Percentiles rank a stretch among this genome's conserved stretches.
Conservation (phyloP, 2,113 vertebrate species). For the Opisthocomus hoazin region DNA sequence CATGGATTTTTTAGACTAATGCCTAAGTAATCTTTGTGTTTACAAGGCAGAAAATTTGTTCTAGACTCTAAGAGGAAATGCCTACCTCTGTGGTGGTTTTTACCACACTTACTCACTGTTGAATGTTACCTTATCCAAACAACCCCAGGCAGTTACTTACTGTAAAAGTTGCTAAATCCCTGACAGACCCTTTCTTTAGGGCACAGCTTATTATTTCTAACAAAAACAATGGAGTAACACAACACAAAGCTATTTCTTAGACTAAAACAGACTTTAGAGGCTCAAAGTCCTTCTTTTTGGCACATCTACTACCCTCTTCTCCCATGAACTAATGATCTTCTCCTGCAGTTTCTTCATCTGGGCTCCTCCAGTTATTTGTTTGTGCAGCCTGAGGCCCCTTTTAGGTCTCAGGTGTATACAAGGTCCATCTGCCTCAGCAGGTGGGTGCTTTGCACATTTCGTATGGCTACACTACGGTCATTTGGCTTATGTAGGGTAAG, state of each 20-base stretch:
- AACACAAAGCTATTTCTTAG: background rate
- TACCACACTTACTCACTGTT: background rate
- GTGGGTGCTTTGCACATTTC: accelerated
- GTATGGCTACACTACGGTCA: accelerated
- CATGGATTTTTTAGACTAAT: background rate
- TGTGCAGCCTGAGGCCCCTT: background rate
- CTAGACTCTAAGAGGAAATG: background rate
- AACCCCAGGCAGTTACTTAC: background rate
- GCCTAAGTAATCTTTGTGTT: background rate
- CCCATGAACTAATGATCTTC: no score
- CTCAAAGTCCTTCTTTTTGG: background rate
- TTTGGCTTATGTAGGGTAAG: background rate
- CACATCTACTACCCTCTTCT: background rate
- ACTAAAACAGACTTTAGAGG: background rate
- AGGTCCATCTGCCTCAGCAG: background rate
- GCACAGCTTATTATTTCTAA: background rate
- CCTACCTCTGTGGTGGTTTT: background rate
- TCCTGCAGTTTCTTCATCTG: background rate
- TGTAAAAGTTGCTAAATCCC: background rate
- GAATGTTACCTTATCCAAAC: background rate
- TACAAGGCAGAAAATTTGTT: background rate
- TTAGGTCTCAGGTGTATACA: background rate
- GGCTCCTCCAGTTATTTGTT: background rate
- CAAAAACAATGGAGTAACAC: background rate
- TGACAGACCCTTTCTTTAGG: background rate